Conservation (phyloP, 2,797 vertebrate genomes). For the Phrynocephalus forsythii region DNA sequence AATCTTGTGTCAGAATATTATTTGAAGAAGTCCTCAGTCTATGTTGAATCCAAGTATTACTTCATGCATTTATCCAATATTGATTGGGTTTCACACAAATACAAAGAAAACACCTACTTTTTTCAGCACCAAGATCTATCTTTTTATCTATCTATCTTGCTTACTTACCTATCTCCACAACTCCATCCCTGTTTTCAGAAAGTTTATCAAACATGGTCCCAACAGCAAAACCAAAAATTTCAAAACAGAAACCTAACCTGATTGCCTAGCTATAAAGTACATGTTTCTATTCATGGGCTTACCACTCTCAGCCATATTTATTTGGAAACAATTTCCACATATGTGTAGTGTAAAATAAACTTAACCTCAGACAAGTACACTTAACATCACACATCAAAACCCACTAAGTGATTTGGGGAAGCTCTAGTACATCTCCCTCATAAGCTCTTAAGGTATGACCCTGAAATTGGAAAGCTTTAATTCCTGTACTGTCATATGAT, state of each 20-base stretch:
- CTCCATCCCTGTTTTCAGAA: slow-evolving; percentile 1
- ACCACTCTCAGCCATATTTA: not conserved
- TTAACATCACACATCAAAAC: not conserved
- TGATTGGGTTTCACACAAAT: slow-evolving; percentile 16
- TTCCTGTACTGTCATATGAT: slow-evolving; percentile 8
- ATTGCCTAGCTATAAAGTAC: not conserved
- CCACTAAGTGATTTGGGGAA: not conserved
- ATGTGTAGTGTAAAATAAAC: not conserved
- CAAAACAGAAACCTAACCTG: not conserved
- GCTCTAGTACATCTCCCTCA: not conserved
- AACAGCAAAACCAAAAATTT: not conserved
- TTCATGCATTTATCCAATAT: slow-evolving; percentile 19
- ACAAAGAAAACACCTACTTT: not conserved
- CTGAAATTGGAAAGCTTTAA: not conserved
- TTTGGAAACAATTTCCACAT: not conserved
- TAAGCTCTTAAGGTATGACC: not conserved
- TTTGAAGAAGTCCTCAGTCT: not conserved
- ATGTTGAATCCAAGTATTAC: not conserved
- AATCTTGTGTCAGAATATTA: not conserved
- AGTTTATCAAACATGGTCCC: not conserved
- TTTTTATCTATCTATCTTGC: too few relatives aligned
- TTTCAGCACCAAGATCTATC: slow-evolving; percentile 2
- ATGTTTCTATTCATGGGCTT: not conserved
- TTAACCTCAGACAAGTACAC: not conserved
- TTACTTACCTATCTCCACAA: not conserved